Base-by-base conservation (phyloP, 2,797 vertebrate genomes). In the Melopsittacus undulatus region DNA sequence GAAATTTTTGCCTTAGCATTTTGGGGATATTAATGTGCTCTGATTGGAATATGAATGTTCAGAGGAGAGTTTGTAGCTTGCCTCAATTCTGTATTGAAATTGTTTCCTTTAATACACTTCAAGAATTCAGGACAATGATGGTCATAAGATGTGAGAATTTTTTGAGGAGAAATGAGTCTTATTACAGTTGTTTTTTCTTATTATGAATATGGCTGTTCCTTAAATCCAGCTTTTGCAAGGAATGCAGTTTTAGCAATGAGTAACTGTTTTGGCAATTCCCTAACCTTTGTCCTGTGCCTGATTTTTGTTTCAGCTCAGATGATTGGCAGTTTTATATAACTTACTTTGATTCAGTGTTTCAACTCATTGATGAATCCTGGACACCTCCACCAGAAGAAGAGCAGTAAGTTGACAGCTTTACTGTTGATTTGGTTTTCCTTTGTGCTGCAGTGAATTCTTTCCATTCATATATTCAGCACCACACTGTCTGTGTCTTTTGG, bases 311-410 rank as follows among this genome's bases (percentile, higher is more conserved):
- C 96, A 99, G 99, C 97, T 99, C 99, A 88, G 99, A 99, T 97
- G 99, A 99, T 94, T 99, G 99, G 99, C 99, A 99, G 97, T 99
- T 99, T 97, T 99, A 99, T 92, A 97, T 99, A 75, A 98, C 98
- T 87, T 99, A 99, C 97, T 99, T 99, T 56, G 99, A 99, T 97
- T 99, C 99, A 52, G 97, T 99, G 89, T 99, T 99, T 95, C 98
- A 99, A 95, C 98, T 99, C 80, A 98, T 99, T 29, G 99, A 99
- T 91, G 98, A 98, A 94, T 98, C 98, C 77, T 99, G 99, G 99
- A 98, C 95, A 3, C 99, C 99, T 27, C 99, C 99, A 21, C 93
- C 98, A 29, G 98, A 98, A 87, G 99, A 98, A 75, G 98, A 99
- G 56, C 98, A 99, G 99, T 99, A 98, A 99, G 99, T 98, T 54